These are phyloP conservation scores for Ranitomeya variabilis DNA, from an alignment of 2,113 vertebrate species.

Conservation along the genomic window DNA sequence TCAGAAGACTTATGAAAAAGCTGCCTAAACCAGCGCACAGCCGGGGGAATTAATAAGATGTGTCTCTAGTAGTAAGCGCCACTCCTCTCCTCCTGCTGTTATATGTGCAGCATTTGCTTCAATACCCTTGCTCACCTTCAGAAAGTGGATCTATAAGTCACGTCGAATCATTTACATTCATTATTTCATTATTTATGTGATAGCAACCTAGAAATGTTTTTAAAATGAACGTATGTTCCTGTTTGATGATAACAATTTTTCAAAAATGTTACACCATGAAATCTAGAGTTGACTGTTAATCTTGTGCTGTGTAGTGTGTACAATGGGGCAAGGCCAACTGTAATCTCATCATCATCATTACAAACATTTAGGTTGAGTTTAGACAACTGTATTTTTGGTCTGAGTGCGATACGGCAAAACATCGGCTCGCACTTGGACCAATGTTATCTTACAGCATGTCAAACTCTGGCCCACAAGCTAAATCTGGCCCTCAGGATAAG, in stretches of 20 bases:
- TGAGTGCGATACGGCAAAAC: no score
- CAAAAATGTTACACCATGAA: no score
- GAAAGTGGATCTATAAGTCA: not conserved
- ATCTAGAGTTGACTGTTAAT: not conserved
- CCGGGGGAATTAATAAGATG: constrained; percentile 41
- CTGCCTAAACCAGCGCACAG: constrained; percentile 16
- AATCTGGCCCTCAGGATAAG: no score
- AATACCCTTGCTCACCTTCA: constrained; percentile 3
- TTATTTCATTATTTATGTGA: not conserved
- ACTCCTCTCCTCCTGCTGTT: not conserved
- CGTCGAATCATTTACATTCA: not conserved
- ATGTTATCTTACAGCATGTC: no score
- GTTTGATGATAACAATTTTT: no score
- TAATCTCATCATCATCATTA: not conserved
- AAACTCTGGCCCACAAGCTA: no score
- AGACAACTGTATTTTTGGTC: no score
- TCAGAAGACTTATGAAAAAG: constrained; percentile 30
- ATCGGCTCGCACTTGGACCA: no score
- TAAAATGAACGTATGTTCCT: not conserved
- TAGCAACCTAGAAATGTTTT: not conserved
- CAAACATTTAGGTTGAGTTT: no score
- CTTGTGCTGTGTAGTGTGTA: not conserved
- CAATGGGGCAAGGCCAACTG: not conserved
- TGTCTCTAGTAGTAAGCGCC: not conserved
- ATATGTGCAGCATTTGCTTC: not conserved